phyloP scores from a whole-genome alignment of 1,140 invertebrate species.

The Drosophila simulans region DNA sequence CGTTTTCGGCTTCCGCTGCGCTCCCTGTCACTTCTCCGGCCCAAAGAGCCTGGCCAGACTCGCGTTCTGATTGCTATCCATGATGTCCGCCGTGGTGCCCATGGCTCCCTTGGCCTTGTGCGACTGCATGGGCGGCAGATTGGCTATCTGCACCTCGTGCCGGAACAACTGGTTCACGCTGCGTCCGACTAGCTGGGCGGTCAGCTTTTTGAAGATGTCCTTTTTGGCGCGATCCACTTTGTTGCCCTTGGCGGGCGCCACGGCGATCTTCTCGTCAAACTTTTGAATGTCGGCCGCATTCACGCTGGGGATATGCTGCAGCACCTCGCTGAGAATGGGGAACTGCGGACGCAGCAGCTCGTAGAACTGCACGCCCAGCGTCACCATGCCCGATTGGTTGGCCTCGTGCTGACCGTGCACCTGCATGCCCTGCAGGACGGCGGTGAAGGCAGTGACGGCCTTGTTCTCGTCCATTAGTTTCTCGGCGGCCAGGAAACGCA shows the following conservation, averaged over 20 bases:
- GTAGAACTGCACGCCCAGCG: conserved; percentile 88
- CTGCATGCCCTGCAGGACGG: conserved; percentile 90
- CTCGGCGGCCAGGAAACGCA: conserved; percentile 87
- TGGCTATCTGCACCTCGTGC: conserved; percentile 93
- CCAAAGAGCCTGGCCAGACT: conserved; percentile 67
- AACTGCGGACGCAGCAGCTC: conserved; percentile 91
- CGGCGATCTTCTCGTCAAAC: conserved; percentile 93
- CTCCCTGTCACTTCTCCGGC: conserved; percentile 66
- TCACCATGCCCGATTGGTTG: conserved; percentile 85
- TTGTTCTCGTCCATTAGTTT: conserved; percentile 88
- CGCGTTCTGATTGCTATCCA: conserved; percentile 76
- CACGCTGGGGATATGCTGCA: conserved; percentile 91
- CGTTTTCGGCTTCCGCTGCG: not conserved
- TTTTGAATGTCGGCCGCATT: conserved; percentile 91
- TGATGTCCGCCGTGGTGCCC: conserved; percentile 46
- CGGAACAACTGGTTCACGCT: conserved; percentile 94
- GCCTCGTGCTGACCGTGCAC: conserved; percentile 94
- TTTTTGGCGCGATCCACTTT: conserved; percentile 95
- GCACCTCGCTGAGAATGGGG: conserved; percentile 87
- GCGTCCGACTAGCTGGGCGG: conserved; percentile 91
- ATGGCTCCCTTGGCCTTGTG: conserved; percentile 30
- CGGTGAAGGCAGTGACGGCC: conserved; percentile 89
- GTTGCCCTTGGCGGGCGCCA: conserved; percentile 88
- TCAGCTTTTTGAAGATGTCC: conserved; percentile 95
- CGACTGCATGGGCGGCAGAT: conserved; percentile 89